Conservation (phyloP, 2,113 vertebrate species). For the Cebidichthys violaceus region DNA sequence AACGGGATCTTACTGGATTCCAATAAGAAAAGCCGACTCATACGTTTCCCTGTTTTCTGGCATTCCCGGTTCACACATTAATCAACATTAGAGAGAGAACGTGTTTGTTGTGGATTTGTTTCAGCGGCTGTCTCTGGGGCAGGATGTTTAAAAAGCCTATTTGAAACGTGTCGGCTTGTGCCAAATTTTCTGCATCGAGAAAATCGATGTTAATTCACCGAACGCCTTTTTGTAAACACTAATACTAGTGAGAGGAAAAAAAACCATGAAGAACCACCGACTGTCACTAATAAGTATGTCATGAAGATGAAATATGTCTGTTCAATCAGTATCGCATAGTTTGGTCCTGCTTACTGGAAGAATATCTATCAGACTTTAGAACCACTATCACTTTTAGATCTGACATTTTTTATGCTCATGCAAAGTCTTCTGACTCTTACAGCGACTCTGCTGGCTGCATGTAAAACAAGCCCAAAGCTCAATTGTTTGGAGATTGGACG, state of each 20-base stretch:
- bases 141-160: constrained; percentile 34
- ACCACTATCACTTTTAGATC: too few species aligned
- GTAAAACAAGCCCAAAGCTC: too few species aligned
- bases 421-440: too few species aligned
- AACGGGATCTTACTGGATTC: neutral
- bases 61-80: constrained; percentile 22
- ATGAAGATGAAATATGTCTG: neutral
- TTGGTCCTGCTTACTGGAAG: too few species aligned
- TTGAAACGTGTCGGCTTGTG: constrained; percentile 34
- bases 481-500: too few species aligned
- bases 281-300: neutral
- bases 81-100: constrained; percentile 18
- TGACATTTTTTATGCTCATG: too few species aligned
- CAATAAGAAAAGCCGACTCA: constrained; percentile 17
- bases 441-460: too few species aligned
- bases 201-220: constrained; percentile 32
- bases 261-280: neutral
- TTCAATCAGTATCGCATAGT: too few species aligned
- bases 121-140: constrained; percentile 23
- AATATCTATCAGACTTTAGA: too few species aligned
- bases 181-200: constrained; percentile 14
- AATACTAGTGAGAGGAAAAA: neutral
- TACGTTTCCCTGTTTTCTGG: too few species aligned
- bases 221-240: neutral
- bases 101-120: neutral